Evolutionary conservation across 2,797 vertebrate species (phyloP).

Genomic region (Spea hammondii): DNA sequence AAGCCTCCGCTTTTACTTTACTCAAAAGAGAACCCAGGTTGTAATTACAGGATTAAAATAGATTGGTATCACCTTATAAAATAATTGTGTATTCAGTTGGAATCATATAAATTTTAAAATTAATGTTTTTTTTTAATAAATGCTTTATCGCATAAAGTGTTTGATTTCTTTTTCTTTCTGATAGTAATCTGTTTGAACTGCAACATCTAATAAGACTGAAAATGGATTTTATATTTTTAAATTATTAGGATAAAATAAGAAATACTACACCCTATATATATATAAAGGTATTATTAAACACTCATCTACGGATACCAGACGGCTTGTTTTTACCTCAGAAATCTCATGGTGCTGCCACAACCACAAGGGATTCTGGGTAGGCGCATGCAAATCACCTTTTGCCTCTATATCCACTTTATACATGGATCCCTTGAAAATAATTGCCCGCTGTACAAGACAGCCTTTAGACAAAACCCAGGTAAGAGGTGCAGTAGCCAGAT

Average conservation of each 20-base stretch:
- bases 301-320: no score
- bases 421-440: no score
- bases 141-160: conserved; percentile 12
- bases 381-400: no score
- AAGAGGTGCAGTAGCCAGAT: no score
- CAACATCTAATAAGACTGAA: neutral
- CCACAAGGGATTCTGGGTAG: no score
- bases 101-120: conserved; percentile 21
- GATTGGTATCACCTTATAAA: conserved; percentile 44
- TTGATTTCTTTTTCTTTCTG: conserved; percentile 31
- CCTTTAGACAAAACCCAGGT: no score
- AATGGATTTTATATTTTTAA: conserved; percentile 23
- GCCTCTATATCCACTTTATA: no score
- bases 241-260: neutral
- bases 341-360: no score
- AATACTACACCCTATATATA: no score
- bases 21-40: conserved; percentile 38
- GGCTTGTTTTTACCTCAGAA: no score
- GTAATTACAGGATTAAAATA: conserved; percentile 47
- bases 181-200: neutral
- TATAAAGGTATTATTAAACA: neutral
- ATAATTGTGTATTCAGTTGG: conserved; percentile 29
- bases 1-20: conserved; percentile 34
- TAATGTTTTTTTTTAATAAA: conserved; percentile 38
- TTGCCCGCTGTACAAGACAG: no score